Evolutionary conservation across 2,888 invertebrate species (phyloP).

Genomic region (Merodon equestris): DNA sequence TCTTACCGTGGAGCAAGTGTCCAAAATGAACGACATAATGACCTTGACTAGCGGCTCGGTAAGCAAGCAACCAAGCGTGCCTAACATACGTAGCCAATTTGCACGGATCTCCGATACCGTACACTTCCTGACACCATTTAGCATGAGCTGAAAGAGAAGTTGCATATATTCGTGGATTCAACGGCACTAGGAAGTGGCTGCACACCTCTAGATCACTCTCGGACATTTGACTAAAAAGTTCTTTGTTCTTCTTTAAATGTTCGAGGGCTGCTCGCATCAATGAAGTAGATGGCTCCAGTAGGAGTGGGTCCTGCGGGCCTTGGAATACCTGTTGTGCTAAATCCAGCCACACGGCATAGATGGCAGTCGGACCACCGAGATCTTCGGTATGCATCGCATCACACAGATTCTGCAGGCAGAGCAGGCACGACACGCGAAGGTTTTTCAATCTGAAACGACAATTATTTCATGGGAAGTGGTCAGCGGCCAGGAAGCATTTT

Average conservation of each 20-base stretch:
- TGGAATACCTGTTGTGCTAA: conserved; percentile 83
- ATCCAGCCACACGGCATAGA: conserved; percentile 84
- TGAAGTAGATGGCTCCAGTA: conserved; percentile 86
- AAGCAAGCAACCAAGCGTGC: conserved; percentile 80
- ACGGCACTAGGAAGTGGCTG: neutral
- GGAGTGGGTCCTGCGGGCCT: conserved; percentile 79
- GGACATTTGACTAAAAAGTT: conserved; percentile 81
- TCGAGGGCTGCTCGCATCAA: conserved; percentile 87
- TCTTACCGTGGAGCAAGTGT: conserved; percentile 77
- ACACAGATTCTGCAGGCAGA: conserved; percentile 86
- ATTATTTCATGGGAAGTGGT: neutral
- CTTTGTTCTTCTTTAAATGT: conserved; percentile 81
- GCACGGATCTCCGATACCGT: conserved; percentile 81
- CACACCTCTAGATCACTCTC: conserved; percentile 81
- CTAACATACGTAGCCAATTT: conserved; percentile 82
- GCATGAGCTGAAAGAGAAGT: conserved; percentile 78
- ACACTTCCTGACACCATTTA: conserved; percentile 81
- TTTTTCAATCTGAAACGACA: conserved; percentile 79
- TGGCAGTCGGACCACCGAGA: conserved; percentile 83
- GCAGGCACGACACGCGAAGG: conserved; percentile 83
- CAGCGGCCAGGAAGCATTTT: neutral
- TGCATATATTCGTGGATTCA: neutral
- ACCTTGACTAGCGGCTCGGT: conserved; percentile 74
- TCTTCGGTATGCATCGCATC: conserved; percentile 82
- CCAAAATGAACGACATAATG: conserved; percentile 83